Evolutionary conservation across 2,888 invertebrate genomes (phyloP).

Genomic region (Caradrina kadenii): DNA sequence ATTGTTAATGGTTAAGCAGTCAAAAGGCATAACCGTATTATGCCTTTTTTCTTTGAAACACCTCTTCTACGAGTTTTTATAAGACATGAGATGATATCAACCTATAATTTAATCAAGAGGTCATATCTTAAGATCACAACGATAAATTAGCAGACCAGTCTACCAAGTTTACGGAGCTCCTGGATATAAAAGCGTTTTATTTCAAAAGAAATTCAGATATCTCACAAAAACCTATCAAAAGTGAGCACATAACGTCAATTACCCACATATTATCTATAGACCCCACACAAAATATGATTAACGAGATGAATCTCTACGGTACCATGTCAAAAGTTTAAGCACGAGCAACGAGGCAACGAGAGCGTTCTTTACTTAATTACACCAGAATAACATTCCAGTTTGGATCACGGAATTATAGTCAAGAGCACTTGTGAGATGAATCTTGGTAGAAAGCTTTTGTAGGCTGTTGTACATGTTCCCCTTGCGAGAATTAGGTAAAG

Average conservation of each 20-base stretch:
- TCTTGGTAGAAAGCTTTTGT: conserved; percentile 14
- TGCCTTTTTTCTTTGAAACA: not conserved
- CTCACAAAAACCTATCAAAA: conserved; percentile 5
- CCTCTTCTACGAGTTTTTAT: not conserved
- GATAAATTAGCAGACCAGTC: not conserved
- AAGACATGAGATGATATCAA: not conserved
- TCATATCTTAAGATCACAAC: not conserved
- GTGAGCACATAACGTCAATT: conserved; percentile 35
- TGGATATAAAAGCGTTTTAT: conserved; percentile 20
- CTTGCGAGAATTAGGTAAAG: conserved; percentile 6
- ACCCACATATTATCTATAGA: conserved; percentile 26
- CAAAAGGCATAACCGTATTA: not conserved
- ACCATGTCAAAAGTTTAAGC: conserved; percentile 48
- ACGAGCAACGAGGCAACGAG: conserved; percentile 30
- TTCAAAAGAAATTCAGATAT: conserved; percentile 1
- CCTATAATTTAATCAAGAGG: not conserved
- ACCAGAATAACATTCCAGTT: conserved; percentile 35
- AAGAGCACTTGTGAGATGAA: conserved; percentile 32
- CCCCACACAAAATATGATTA: conserved; percentile 47
- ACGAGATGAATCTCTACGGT: conserved; percentile 41
- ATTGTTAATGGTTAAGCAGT: not conserved
- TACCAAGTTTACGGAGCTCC: not conserved
- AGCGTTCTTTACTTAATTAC: conserved; percentile 50
- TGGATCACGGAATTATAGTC: conserved; percentile 36
- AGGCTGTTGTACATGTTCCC: conserved; percentile 9